Evolutionary conservation across 2,888 invertebrate species (phyloP).

Genomic region (Thera britannica): DNA sequence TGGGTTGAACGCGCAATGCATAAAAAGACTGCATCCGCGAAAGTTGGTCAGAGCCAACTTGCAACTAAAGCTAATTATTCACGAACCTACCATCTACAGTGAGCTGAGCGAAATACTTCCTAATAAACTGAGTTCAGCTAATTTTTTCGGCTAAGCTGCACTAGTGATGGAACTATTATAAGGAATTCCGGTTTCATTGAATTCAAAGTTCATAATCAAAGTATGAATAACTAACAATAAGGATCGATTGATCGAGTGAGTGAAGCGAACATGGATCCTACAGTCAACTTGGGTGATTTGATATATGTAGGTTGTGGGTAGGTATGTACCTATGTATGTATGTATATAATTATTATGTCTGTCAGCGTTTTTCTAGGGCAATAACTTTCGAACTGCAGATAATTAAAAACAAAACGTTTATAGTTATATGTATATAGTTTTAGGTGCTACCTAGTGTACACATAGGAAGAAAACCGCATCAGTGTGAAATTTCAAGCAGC

Average conservation of each 20-base stretch:
- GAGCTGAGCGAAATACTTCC: slow-evolving; percentile 39
- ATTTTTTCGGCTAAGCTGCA: slow-evolving; percentile 21
- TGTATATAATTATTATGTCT: too few species aligned
- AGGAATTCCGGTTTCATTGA: not conserved
- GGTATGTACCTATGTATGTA: too few species aligned
- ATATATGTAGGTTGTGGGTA: too few species aligned
- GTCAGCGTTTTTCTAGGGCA: too few species aligned
- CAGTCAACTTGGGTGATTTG: too few species aligned
- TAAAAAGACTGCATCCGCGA: slow-evolving; percentile 47
- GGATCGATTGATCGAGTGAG: too few species aligned
- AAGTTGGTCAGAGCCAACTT: slow-evolving; percentile 36
- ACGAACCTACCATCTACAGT: slow-evolving; percentile 41
- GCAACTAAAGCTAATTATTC: slow-evolving; percentile 52
- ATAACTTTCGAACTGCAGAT: too few species aligned
- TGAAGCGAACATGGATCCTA: too few species aligned
- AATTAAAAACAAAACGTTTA: too few species aligned
- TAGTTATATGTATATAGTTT: too few species aligned
- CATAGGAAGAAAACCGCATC: slow-evolving; percentile 10
- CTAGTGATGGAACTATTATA: not conserved
- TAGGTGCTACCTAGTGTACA: too few species aligned
- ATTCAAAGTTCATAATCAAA: not conserved
- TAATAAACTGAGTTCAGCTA: slow-evolving; percentile 34
- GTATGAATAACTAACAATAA: not conserved
- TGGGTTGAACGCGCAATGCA: slow-evolving; percentile 50
- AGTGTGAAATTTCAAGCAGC: slow-evolving; percentile 1